Base-by-base conservation (phyloP, 2,113 vertebrate species). In the Progne subis region DNA sequence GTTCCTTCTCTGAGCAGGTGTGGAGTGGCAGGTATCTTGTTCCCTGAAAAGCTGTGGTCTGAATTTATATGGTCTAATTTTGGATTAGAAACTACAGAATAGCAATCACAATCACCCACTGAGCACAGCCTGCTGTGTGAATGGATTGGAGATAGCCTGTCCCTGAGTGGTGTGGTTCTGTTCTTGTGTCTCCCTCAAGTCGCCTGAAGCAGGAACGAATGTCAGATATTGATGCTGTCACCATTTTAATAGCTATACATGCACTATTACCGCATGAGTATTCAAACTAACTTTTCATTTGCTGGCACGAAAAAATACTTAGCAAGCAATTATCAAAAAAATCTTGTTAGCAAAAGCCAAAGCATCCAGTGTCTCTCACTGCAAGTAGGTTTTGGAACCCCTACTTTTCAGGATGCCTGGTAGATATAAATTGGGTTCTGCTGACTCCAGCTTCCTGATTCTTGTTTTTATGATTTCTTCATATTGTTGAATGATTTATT, bases 401-500 rank as follows among this genome's bases (percentile, higher is more conserved):
- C 9, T 76, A 20, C 3, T 92, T 76, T 88, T 88, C 32, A 59
- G 56, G 37, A 65, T 78, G 20, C 8, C 57, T 6, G 1, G 18
- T 43, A 55, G 63, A 71, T n/a, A 70, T 4, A 83, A 82, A 12
- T 21, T 68, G 31, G 86, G 37, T 96, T 92, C 59, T 47, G 24
- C 55, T 90, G 65, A 82, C 44, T 75, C 37, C 63, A 74, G 43
- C 24, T 69, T 93, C 8, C 12, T 31, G 23, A 24, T 80, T 47
- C 41, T 74, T 80, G 34, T 76, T 88, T 95, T 86, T 86, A 65
- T 90, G 53, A 86, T 76, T 94, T 91, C 24, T 93, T 93, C 75
- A 56, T 80, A 74, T 76, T 75, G 12, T 82, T 95, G 88, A 95
- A 88, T 86, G 70, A 96, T 93, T 86, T 94, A 72, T 91, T 96